Evolutionary conservation across 2,113 vertebrate species (phyloP).

Genomic region (Peromyscus maniculatus): DNA sequence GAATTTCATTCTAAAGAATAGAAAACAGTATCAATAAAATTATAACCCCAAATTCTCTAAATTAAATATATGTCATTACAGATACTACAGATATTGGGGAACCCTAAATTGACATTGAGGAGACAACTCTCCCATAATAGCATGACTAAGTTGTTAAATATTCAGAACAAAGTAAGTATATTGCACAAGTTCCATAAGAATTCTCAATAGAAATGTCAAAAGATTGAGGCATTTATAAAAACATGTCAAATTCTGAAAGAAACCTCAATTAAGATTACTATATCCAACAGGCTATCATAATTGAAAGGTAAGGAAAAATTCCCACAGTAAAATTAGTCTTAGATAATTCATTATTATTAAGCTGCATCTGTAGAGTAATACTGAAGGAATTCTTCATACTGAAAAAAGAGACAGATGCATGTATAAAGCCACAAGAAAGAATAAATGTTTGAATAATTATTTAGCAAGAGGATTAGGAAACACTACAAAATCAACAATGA

Average conservation of each 20-base stretch:
- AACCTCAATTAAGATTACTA: not conserved
- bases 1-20: not conserved
- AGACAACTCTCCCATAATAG: not conserved
- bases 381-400: not conserved
- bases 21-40: not conserved
- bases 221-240: not conserved
- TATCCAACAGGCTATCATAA: not conserved
- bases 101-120: not conserved
- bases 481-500: not conserved
- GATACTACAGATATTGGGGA: not conserved
- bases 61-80: not conserved
- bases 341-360: not conserved
- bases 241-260: not conserved
- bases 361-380: not conserved
- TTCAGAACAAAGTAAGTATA: not conserved
- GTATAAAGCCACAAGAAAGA: not conserved
- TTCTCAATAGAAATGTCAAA: not conserved
- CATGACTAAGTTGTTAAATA: not conserved
- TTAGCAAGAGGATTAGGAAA: not conserved
- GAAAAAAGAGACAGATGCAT: not conserved
- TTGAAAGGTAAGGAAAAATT: not conserved
- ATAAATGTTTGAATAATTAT: not conserved
- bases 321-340: not conserved
- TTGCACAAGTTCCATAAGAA: not conserved
- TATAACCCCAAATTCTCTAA: not conserved